Evolutionary conservation across 1,140 invertebrate genomes (phyloP), one percentile per base, ranked within the genome.

Genomic region (Drosophila serrata): DNA sequence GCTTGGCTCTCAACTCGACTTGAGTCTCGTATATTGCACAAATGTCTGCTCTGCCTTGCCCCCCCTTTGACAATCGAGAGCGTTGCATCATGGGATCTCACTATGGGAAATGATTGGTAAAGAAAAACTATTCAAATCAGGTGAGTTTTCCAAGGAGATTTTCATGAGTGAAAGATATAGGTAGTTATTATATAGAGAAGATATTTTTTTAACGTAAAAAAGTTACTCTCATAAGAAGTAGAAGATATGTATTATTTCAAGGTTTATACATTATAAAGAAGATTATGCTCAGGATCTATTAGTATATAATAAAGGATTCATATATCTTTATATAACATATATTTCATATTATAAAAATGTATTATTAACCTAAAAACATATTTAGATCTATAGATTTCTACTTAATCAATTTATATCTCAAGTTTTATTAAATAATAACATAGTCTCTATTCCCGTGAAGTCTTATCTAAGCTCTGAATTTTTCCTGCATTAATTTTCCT

Each of bases 21-120:
- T 51, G 69, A 27, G 42, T 72, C 57, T 84, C 72, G 72, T 81
- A 84, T 73, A 85, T 84, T 80, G 77, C 77, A 81, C 58, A 85
- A 84, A 81, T 77, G 62, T 85, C 82, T 67, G 81, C 24, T 48
- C 8, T 27, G 45, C 15, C n/a, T n/a, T n/a, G n/a, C n/a, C n/a
- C 45, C 24, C 60, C 76, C 42, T 4, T n/a, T 22, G 60, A 56
- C 53, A 43, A 79, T 69, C 63, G 58, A 79, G 61, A 79, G 68
- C 61, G 37, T 59, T 74, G 79, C 57, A 78, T 78, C 63, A 65
- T 82, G 69, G 53, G 59, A 46, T 24, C 39, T 33, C 39, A 85
- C 80, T 37, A 43, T 82, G 79, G 74, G 24, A 48, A 69, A 24
- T 13, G 4, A 42, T 58, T 8, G 35, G 7, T 11, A 31, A 15